phyloP scores from a whole-genome alignment of 37 sponge, comb jelly and placozoan species.

The Chondrosia reniformis region DNA sequence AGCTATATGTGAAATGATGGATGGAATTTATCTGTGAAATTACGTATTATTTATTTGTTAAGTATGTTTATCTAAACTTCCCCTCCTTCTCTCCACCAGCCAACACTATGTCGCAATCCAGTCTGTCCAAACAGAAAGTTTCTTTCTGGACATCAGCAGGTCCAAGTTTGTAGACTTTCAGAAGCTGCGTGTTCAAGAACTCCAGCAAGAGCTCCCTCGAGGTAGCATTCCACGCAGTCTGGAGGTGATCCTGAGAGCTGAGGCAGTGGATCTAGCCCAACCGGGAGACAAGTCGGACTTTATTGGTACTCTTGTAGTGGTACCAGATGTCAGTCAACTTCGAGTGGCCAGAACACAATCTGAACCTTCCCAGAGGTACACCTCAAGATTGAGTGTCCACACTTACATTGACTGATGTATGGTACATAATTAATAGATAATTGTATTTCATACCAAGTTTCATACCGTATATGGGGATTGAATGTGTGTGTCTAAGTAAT shows the following conservation, averaged over 20 bases:
- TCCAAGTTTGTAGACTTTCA: conserved; percentile 98
- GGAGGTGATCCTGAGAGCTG: conserved; percentile 89
- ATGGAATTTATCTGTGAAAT: too few species aligned
- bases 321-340: conserved; percentile 92
- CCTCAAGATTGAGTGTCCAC: too few species aligned
- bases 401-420: too few species aligned
- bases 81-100: conserved; percentile 37
- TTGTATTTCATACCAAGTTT: too few species aligned
- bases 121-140: conserved; percentile 85
- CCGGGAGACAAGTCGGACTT: conserved; percentile 99
- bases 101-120: conserved; percentile 89
- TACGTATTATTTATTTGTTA: too few species aligned
- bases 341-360: conserved; percentile 64
- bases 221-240: conserved; percentile 95
- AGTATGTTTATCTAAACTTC: too few species aligned
- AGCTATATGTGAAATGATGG: too few species aligned
- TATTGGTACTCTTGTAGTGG: conserved; percentile 95
- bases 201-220: conserved; percentile 92
- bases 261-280: conserved; percentile 91
- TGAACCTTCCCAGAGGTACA: conserved; percentile 72
- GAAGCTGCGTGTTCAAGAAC: conserved; percentile 98
- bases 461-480: too few species aligned
- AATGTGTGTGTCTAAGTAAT: too few species aligned
- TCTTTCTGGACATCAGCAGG: conserved; percentile 79
- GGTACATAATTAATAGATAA: too few species aligned